Conservation (phyloP, 2,113 vertebrate genomes). For the Clarias magur region DNA sequence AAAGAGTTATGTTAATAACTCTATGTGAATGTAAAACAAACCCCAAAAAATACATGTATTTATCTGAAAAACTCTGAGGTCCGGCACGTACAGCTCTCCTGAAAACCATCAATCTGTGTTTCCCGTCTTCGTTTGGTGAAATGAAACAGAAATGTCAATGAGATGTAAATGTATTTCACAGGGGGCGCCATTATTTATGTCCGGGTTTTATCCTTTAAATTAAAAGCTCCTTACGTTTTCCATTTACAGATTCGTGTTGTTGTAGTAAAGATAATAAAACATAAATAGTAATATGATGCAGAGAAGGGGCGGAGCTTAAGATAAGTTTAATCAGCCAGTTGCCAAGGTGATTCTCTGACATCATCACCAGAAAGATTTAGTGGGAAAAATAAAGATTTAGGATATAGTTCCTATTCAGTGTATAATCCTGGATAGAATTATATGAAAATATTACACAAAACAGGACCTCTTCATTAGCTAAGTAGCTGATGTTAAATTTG, state of each 20-base stretch:
- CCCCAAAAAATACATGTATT: background rate
- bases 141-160: slow-evolving; percentile 41
- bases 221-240: background rate
- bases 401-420: background rate
- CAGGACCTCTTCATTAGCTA: background rate
- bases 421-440: background rate
- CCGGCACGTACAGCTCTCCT: background rate
- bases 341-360: background rate
- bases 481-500: background rate
- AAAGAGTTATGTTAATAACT: background rate
- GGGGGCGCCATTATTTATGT: background rate
- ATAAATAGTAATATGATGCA: background rate
- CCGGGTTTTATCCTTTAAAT: slow-evolving; percentile 13
- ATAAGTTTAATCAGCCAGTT: background rate
- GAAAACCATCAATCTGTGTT: slow-evolving; percentile 6
- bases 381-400: no score
- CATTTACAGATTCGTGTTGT: background rate
- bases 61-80: background rate
- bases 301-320: background rate
- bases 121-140: slow-evolving; percentile 21
- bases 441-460: no score
- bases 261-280: background rate
- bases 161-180: slow-evolving; percentile 40
- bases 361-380: background rate
- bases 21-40: background rate